Evolutionary conservation across 2,888 invertebrate species (phyloP).

Genomic region (Tetrapedia diversipes): DNA sequence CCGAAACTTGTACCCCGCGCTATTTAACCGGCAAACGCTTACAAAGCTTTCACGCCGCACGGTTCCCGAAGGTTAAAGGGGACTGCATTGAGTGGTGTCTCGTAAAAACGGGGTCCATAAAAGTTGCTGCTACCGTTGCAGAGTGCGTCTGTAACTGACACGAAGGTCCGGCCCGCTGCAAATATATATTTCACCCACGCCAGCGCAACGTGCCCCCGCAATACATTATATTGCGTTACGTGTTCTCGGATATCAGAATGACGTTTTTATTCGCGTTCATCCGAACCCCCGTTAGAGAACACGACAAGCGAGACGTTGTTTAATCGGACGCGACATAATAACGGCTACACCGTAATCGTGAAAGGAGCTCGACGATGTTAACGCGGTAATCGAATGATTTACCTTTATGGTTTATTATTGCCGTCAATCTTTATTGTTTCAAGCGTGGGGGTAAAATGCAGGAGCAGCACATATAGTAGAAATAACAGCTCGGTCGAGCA

Average conservation of each 20-base stretch:
- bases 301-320: conserved; percentile 5
- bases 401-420: background rate
- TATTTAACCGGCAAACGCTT: conserved; percentile 53
- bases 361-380: background rate
- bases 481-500: too few species aligned
- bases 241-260: conserved; percentile 55
- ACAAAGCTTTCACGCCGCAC: conserved; percentile 48
- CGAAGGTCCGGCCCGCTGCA: conserved; percentile 59
- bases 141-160: conserved; percentile 75
- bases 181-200: conserved; percentile 68
- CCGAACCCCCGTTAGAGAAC: conserved; percentile 50
- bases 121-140: conserved; percentile 75
- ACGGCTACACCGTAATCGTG: background rate
- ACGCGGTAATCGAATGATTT: background rate
- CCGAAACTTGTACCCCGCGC: conserved; percentile 24
- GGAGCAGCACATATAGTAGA: too few species aligned
- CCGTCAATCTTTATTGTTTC: too few species aligned
- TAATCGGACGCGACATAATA: background rate
- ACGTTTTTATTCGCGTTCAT: conserved; percentile 72
- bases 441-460: too few species aligned
- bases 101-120: conserved; percentile 78
- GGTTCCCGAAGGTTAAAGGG: conserved; percentile 52
- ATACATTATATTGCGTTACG: conserved; percentile 67
- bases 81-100: conserved; percentile 53
- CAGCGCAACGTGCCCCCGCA: conserved; percentile 54